Conservation (phyloP, 2,113 vertebrate genomes). For the Pandion haliaetus region DNA sequence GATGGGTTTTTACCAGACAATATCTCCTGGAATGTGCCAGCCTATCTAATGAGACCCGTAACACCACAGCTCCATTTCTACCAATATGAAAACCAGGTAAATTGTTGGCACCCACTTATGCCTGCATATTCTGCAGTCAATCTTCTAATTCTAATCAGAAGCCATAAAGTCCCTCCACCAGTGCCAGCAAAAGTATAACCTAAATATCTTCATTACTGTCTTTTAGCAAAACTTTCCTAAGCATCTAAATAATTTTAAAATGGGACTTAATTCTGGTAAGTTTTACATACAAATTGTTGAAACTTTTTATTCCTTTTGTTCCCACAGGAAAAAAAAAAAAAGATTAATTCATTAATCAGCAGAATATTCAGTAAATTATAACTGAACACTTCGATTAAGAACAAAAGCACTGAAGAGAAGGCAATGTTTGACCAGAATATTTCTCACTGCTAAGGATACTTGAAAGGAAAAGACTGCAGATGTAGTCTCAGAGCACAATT, state of each 20-base stretch:
- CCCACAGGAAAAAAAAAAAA: neutral
- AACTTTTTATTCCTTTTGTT: neutral
- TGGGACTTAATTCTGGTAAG: neutral
- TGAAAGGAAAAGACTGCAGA: neutral
- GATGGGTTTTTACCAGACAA: neutral
- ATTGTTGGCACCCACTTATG: neutral
- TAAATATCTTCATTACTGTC: neutral
- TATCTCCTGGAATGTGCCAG: neutral
- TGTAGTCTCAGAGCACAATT: neutral
- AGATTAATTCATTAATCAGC: neutral
- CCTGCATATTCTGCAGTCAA: neutral
- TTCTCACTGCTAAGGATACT: neutral
- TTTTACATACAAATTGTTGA: neutral
- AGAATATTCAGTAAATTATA: neutral
- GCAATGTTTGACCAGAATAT: neutral
- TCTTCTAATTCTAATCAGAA: neutral
- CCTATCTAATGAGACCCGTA: neutral
- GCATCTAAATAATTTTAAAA: neutral
- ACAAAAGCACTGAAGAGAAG: neutral
- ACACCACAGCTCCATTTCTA: neutral
- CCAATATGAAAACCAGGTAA: neutral
- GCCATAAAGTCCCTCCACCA: neutral
- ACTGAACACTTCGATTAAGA: neutral
- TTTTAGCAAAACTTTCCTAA: neutral
- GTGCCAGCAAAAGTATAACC: neutral